phyloP scores from a whole-genome alignment of 2,797 vertebrate genomes.

The Anolis apletophallus region DNA sequence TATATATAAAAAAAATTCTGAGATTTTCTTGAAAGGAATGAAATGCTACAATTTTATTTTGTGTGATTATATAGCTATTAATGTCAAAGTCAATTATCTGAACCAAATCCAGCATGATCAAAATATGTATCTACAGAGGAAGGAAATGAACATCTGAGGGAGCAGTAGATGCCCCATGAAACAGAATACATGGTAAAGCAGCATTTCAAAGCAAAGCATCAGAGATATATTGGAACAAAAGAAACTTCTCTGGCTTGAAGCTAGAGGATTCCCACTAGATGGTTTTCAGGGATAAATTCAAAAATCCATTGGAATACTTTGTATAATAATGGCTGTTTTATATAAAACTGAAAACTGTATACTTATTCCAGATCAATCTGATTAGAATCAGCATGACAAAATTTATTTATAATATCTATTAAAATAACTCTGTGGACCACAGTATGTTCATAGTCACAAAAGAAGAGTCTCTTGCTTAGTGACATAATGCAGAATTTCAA shows the following conservation, averaged over 20 bases:
- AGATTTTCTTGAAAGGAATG: not conserved
- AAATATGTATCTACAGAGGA: not conserved
- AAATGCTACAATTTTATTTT: not conserved
- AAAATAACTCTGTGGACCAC: not conserved
- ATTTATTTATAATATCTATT: not conserved
- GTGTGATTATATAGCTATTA: not conserved
- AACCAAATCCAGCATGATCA: not conserved
- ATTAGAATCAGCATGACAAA: not conserved
- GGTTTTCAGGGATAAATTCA: fast-evolving
- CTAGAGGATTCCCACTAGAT: not conserved
- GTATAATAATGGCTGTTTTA: constrained; percentile 29
- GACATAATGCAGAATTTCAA: not conserved
- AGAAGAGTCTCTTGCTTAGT: not conserved
- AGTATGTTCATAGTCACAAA: not conserved
- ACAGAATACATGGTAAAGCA: not conserved
- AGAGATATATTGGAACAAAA: not conserved
- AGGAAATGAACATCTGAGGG: not conserved
- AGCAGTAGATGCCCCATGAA: not conserved
- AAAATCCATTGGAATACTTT: constrained; percentile 24
- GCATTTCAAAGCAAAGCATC: not conserved
- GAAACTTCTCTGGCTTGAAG: fast-evolving
- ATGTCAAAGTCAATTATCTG: not conserved
- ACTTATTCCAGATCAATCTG: constrained; percentile 28
- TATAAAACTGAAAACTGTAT: not conserved
- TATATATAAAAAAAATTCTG: too few relatives aligned